Evolutionary conservation across 2,113 vertebrate genomes (phyloP), one percentile per base, ranked within the genome.

Genomic region (Meleagris gallopavo): DNA sequence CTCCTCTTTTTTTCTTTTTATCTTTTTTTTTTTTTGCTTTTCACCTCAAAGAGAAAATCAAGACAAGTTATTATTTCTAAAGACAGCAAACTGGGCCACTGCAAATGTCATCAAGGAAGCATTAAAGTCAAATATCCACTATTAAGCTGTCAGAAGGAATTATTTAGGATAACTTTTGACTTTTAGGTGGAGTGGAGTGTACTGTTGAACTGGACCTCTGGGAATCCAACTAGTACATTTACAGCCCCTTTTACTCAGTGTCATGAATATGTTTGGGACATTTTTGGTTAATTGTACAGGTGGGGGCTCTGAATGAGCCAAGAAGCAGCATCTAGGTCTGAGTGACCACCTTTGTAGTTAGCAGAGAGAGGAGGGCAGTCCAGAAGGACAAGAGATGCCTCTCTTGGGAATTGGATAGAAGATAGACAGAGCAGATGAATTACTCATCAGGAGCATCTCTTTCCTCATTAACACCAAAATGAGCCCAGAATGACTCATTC

Each of bases 1-100:
- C 81, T 71, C 17, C 4, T 93, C 79, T 38, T 69, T 83, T 86
- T 84, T 91, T 83, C 46, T 11, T 27, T 4, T 8, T 52, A n/a
- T 24, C 11, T 83, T 80, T 91, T 86, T 38, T 66, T 83, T 85
- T 84, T 91, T 82, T 87, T 54, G 34, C 94, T 89, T 90, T 62
- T 55, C 90, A 83, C 82, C 86, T 97, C 61, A 57, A 94, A 94
- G 84, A 55, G 82, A 88, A 96, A 97, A 95, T 86, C 84, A 94
- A 77, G 55, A 86, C 32, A 93, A 91, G 93, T 74, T 64, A 54
- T 94, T 91, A 64, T 96, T 95, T 95, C 88, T 58, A 52, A 80
- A 88, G 84, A 43, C 64, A 72, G 79, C 62, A 94, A 97, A 94
- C 75, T 91, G 86, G 72, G 93, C 85, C 93, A 60, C 85, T 97